Base-by-base conservation (phyloP, 2,888 invertebrate genomes). In the Cyclophora albipunctata region DNA sequence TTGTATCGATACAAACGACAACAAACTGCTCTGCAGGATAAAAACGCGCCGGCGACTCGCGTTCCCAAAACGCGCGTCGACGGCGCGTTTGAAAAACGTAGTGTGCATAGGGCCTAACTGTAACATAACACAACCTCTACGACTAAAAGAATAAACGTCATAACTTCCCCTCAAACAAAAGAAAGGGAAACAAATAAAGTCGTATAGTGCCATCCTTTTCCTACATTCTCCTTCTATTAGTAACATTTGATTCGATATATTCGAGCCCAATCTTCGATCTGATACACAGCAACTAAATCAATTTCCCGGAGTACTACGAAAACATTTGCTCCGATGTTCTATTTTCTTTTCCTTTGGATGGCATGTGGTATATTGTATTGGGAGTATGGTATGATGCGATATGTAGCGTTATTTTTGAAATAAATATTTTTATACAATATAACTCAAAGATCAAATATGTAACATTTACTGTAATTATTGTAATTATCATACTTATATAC, bases 301-400 rank as follows among this genome's bases (percentile, higher is more conserved):
- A 54, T 60, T 60, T 59, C 47, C 45, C 33, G 48, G 47, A 50
- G 55, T 50, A 53, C 43, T 69, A 69, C 68, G 68, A 70, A 75
- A 75, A 76, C 73, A 75, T 76, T 75, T 70, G 67, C 67, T 62
- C 60, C 58, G 64, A 64, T 64, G 66, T 60, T 64, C 64, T 65
- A 69, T 75, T 73, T 74, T 74, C 65, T 63, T 69, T 73, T 67
- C 56, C 56, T 52, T 56, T 60, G 51, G 52, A 64, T 60, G 63
- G 60, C 62, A 62, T 58, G 60, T 51, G 63, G 66, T 67, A 57
- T 43, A 20, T 42, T 67, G 63, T 71, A 65, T 71, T 67, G 60
- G 54, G 42, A 33, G 42, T 34, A 45, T 34, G 47, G 45, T 34
- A 20, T 7, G 20, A 40, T 1, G 33, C 5, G 34, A 49, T 34